A percentile compares a stretch with the other conserved stretches of the same genome.
These are phyloP conservation scores for Desoria tigrina DNA, from an alignment of 2,888 invertebrate species.

Conservation along the genomic window DNA sequence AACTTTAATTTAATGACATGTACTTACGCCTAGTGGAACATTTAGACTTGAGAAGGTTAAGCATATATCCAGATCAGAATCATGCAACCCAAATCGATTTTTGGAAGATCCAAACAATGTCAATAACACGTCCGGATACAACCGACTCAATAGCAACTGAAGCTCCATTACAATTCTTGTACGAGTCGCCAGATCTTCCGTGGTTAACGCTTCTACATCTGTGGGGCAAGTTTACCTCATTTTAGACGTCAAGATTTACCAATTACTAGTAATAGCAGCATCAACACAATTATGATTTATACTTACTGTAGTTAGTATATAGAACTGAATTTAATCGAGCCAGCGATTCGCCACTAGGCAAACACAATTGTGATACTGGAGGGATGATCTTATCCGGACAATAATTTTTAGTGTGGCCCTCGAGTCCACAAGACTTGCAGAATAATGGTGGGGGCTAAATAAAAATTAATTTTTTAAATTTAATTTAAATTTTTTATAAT, in stretches of 20 bases:
- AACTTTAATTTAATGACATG: no score
- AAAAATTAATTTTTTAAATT: constrained; percentile 9
- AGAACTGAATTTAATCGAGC: not conserved
- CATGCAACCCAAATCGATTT: constrained; percentile 64
- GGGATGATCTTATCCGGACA: constrained; percentile 61
- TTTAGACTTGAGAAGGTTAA: constrained; percentile 59
- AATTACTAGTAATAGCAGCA: no score
- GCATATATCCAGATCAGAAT: constrained; percentile 65
- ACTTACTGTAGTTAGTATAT: not conserved
- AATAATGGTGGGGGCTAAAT: constrained; percentile 55
- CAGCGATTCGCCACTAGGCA: no score
- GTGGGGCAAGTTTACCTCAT: no score
- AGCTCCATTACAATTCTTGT: constrained; percentile 56
- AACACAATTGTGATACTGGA: constrained; percentile 50
- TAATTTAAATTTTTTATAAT: not conserved
- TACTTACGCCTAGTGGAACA: constrained; percentile 41
- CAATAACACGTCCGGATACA: constrained; percentile 58
- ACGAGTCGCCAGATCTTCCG: constrained; percentile 54
- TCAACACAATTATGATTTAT: not conserved
- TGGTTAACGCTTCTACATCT: constrained; percentile 36
- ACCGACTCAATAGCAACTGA: constrained; percentile 55
- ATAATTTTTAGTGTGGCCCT: constrained; percentile 59
- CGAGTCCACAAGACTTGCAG: constrained; percentile 60
- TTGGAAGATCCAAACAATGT: constrained; percentile 64
- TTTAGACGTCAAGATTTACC: no score